These are phyloP conservation scores for Plutella xylostella DNA, from an alignment of 2,888 invertebrate species.

Conservation along the genomic window DNA sequence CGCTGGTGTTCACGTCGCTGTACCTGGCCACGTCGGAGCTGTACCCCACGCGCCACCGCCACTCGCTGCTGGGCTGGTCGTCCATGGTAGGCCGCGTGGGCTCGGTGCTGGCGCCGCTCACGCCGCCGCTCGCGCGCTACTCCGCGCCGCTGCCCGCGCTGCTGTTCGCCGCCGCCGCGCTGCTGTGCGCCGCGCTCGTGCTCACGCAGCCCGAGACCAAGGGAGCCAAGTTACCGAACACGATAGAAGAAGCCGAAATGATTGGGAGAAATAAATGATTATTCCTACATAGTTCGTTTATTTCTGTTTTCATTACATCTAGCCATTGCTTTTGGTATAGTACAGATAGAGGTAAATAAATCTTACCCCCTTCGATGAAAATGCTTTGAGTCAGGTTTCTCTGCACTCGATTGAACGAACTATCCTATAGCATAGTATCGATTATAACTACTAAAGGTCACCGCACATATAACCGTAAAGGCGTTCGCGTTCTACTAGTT, in stretches of 20 bases:
- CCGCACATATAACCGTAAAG: too few relatives aligned
- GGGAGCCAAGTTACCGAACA: constrained; percentile 49
- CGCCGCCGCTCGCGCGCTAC: constrained; percentile 71
- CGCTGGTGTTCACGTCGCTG: constrained; percentile 73
- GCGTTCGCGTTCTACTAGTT: too few relatives aligned
- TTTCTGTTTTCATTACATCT: too few relatives aligned
- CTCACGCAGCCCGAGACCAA: constrained; percentile 55
- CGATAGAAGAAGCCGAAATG: constrained; percentile 60
- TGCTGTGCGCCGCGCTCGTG: constrained; percentile 41
- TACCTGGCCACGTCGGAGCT: constrained; percentile 79
- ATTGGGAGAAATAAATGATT: too few relatives aligned
- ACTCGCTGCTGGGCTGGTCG: constrained; percentile 75
- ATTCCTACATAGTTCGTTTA: too few relatives aligned
- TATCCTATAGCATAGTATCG: too few relatives aligned
- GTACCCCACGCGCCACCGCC: constrained; percentile 77
- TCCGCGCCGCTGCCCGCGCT: constrained; percentile 54
- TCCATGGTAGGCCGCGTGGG: constrained; percentile 80
- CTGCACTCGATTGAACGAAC: too few relatives aligned
- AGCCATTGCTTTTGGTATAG: too few relatives aligned
- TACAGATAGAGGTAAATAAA: too few relatives aligned
- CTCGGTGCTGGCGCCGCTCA: constrained; percentile 76
- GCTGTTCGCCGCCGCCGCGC: constrained; percentile 47
- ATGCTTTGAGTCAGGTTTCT: too few relatives aligned
- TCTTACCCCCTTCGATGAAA: too few relatives aligned
- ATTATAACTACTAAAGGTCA: too few relatives aligned